Evolutionary conservation across 1,140 invertebrate genomes (phyloP).

Genomic region (Choristoneura fumiferana): DNA sequence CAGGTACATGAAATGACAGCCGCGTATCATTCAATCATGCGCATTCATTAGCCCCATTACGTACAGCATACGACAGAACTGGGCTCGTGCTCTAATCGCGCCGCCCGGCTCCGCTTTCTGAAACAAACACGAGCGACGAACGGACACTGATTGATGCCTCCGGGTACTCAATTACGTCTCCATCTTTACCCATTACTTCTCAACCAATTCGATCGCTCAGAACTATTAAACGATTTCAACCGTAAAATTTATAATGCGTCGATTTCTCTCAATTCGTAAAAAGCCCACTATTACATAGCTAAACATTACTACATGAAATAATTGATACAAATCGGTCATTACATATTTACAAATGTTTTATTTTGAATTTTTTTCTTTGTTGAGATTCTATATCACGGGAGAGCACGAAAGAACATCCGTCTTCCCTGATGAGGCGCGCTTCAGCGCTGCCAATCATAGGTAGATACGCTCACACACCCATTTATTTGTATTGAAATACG

Average conservation of each 20-base stretch:
- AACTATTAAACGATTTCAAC: constrained; percentile 23
- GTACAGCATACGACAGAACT: constrained; percentile 41
- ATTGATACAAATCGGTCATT: background rate
- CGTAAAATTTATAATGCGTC: constrained; percentile 37
- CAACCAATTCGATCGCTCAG: constrained; percentile 40
- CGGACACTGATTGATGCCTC: constrained; percentile 46
- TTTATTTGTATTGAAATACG: constrained; percentile 2
- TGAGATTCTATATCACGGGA: constrained; percentile 76
- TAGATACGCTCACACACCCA: constrained; percentile 45
- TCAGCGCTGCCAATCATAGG: constrained; percentile 68
- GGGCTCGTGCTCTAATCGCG: constrained; percentile 42
- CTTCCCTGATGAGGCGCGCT: constrained; percentile 71
- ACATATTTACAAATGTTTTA: constrained; percentile 46
- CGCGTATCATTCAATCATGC: constrained; percentile 32
- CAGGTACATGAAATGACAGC: constrained; percentile 22
- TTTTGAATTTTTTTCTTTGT: constrained; percentile 73
- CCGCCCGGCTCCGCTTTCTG: constrained; percentile 45
- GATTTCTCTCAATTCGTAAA: constrained; percentile 29
- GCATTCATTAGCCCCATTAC: constrained; percentile 48
- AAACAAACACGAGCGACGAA: constrained; percentile 50
- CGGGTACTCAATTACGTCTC: constrained; percentile 49
- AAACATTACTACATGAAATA: background rate
- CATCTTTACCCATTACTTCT: constrained; percentile 43
- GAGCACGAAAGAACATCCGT: constrained; percentile 69
- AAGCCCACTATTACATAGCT: background rate